Conservation (phyloP, 2,113 vertebrate species). For the Argyrosomus japonicus region DNA sequence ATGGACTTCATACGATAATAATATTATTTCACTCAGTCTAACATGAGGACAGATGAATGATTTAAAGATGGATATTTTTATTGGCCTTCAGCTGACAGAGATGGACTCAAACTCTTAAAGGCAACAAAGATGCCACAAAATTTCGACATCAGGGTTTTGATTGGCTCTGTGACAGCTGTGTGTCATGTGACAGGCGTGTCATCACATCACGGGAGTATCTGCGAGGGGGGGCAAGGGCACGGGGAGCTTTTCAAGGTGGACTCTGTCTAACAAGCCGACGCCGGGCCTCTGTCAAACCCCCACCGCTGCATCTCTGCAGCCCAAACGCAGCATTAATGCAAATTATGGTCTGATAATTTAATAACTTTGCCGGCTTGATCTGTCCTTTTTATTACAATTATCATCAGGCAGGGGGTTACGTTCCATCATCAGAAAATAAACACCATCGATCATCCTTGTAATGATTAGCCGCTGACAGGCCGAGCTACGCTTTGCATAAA, state of each 20-base stretch:
- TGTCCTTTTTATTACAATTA: constrained; percentile 99
- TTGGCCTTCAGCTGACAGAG: too few species aligned
- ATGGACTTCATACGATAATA: too few species aligned
- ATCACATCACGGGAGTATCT: neutral
- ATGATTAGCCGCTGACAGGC: constrained; percentile 96
- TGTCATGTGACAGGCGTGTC: constrained; percentile 9
- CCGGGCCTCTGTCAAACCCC: constrained; percentile 81
- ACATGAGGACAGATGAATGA: too few species aligned
- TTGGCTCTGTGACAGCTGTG: too few species aligned
- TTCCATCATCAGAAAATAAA: constrained; percentile 97
- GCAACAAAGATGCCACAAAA: too few species aligned
- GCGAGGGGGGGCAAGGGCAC: constrained; percentile 85
- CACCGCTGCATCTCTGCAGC: constrained; percentile 24
- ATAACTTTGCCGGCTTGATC: constrained; percentile 96
- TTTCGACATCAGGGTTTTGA: too few species aligned
- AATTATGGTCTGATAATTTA: constrained; percentile 95
- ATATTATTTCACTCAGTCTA: too few species aligned
- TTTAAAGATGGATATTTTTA: too few species aligned
- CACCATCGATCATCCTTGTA: constrained; percentile 99
- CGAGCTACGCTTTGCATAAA: constrained; percentile 93
- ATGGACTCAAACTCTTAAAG: too few species aligned
- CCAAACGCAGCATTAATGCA: constrained; percentile 90
- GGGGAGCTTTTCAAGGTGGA: constrained; percentile 85
- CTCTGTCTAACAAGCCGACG: constrained; percentile 73
- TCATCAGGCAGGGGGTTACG: constrained; percentile 94